Evolutionary conservation across 2,888 invertebrate species (phyloP).

Genomic region (Heteropelma amictum): DNA sequence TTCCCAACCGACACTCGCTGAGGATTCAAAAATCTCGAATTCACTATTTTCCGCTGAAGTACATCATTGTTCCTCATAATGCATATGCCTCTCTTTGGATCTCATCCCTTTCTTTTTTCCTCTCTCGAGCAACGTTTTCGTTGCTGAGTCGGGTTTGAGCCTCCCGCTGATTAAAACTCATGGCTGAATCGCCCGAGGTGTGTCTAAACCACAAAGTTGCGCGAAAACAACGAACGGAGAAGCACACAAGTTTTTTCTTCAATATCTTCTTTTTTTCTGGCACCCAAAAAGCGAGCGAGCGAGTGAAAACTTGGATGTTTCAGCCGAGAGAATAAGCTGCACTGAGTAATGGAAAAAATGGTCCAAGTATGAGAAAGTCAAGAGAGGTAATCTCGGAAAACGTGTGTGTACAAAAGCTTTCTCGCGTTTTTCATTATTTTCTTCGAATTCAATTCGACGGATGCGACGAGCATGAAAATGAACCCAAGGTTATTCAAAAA

Average conservation of each 20-base stretch:
- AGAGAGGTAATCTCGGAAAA: not conserved
- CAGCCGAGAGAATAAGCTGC: not conserved
- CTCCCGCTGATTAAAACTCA: conserved; percentile 47
- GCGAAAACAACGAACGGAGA: conserved; percentile 8
- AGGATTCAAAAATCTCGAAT: not conserved
- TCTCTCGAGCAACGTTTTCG: conserved; percentile 12
- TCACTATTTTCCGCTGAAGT: not conserved
- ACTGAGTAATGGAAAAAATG: conserved; percentile 4
- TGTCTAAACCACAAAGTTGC: conserved; percentile 36
- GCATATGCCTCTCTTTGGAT: not conserved
- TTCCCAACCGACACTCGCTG: not conserved
- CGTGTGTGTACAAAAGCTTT: not conserved
- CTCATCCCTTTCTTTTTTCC: not conserved
- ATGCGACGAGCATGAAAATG: too few relatives aligned
- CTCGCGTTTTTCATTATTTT: conserved; percentile 15
- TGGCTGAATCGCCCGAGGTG: conserved; percentile 22
- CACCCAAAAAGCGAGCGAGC: not conserved
- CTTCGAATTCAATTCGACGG: conserved; percentile 19
- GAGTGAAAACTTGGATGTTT: conserved; percentile 13
- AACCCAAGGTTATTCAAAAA: too few relatives aligned
- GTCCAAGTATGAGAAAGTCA: conserved; percentile 1
- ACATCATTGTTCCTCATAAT: not conserved
- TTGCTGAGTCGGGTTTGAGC: conserved; percentile 4
- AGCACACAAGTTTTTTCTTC: conserved; percentile 28
- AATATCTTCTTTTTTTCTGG: not conserved